Evolutionary conservation across 2,797 vertebrate species (phyloP).

Genomic region (Garrulus glandarius): DNA sequence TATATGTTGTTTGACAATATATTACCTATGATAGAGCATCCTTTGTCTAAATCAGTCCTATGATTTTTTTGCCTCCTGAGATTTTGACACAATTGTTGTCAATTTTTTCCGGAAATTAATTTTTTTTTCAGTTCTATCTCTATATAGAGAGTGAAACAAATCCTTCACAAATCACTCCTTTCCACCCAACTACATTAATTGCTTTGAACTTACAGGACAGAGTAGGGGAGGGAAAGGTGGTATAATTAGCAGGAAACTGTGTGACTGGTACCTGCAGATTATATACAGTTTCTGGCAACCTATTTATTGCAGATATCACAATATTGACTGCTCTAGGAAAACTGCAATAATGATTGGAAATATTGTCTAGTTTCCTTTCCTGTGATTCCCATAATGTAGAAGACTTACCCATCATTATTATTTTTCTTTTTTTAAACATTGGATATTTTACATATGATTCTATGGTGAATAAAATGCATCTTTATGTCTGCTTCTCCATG

Average conservation of each 20-base stretch:
- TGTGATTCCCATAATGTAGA: background rate
- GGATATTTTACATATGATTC: background rate
- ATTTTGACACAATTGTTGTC: background rate
- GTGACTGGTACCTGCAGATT: background rate
- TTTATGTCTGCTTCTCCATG: background rate
- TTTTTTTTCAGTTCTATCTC: background rate
- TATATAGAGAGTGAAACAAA: background rate
- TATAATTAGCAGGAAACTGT: background rate
- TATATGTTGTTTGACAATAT: background rate
- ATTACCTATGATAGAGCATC: background rate
- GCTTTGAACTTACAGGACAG: background rate
- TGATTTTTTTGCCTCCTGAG: background rate
- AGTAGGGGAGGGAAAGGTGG: background rate
- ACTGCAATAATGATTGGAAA: background rate
- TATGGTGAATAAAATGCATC: background rate
- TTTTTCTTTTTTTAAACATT: background rate
- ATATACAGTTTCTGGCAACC: background rate
- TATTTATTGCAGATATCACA: background rate
- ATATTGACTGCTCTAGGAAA: background rate
- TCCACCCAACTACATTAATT: background rate
- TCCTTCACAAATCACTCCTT: background rate
- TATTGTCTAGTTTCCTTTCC: accelerated
- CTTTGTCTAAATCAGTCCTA: background rate
- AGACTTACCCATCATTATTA: background rate
- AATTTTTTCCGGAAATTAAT: background rate